phyloP scores from a whole-genome alignment of 2,797 vertebrate species.

The Xenopus petersii region DNA sequence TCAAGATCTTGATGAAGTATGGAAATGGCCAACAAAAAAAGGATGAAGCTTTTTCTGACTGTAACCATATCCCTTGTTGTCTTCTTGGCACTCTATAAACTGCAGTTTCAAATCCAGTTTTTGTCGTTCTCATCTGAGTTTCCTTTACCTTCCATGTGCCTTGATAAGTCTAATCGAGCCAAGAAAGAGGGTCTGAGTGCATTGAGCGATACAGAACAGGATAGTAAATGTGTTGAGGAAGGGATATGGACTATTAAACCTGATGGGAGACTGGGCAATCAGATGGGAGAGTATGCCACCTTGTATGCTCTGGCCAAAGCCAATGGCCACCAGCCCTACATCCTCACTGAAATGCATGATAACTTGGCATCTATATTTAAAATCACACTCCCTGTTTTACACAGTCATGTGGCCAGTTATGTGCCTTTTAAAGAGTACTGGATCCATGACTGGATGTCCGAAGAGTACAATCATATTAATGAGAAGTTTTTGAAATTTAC shows the following conservation, averaged over 20 bases:
- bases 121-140: slow-evolving; percentile 11
- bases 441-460: slow-evolving; percentile 60
- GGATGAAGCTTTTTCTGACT: slow-evolving; percentile 5
- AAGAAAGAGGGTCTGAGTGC: background rate
- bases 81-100: slow-evolving; percentile 21
- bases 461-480: slow-evolving; percentile 50
- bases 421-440: slow-evolving; percentile 23
- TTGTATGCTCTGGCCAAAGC: slow-evolving; percentile 57
- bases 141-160: slow-evolving; percentile 14
- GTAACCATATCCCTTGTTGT: slow-evolving; percentile 1
- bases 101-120: slow-evolving; percentile 18
- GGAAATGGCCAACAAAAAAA: slow-evolving; percentile 31
- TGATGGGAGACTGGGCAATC: slow-evolving; percentile 52
- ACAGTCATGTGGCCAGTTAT: background rate
- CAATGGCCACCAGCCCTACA: slow-evolving; percentile 52
- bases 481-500: slow-evolving; percentile 42
- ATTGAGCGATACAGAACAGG: background rate
- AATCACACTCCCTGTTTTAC: slow-evolving; percentile 52
- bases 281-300: slow-evolving; percentile 58
- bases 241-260: slow-evolving; percentile 56
- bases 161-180: background rate
- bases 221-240: background rate
- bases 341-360: slow-evolving; percentile 49
- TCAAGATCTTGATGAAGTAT: background rate
- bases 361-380: slow-evolving; percentile 51